Evolutionary conservation across 2,888 invertebrate genomes (phyloP).

Genomic region (Pristionchus fissidentatus): DNA sequence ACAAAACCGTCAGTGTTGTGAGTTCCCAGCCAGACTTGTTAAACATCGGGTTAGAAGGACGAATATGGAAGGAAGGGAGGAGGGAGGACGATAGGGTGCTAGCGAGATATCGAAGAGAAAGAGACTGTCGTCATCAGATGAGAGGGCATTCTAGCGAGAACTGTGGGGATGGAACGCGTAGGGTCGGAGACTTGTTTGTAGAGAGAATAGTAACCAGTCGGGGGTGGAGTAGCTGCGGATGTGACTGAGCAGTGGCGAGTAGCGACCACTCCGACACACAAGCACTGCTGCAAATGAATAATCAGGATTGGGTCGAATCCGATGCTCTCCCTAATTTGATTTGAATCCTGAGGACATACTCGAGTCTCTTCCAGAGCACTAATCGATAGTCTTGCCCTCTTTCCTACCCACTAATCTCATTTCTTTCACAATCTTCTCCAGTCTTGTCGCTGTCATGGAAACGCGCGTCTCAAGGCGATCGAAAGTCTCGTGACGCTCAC

Average conservation of each 20-base stretch:
- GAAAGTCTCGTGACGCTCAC: no score
- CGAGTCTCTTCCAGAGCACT: no score
- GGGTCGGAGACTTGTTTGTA: not conserved
- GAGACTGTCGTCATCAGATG: not conserved
- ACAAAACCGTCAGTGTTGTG: conserved; percentile 20
- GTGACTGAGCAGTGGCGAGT: not conserved
- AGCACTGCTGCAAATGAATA: no score
- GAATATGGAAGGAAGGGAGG: not conserved
- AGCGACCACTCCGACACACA: no score
- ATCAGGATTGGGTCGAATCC: no score
- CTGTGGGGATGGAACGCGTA: conserved; percentile 22
- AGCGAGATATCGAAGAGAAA: not conserved
- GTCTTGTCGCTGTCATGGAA: no score
- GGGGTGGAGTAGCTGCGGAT: not conserved
- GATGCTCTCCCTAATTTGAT: no score
- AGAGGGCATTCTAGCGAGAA: conserved; percentile 10
- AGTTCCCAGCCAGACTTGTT: conserved; percentile 31
- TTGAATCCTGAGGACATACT: no score
- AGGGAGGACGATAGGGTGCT: not conserved
- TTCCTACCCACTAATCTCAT: no score
- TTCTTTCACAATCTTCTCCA: no score
- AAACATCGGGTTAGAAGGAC: conserved; percentile 10
- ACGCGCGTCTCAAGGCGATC: no score
- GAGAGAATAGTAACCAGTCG: not conserved
- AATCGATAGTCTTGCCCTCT: no score